Evolutionary conservation across 2,113 vertebrate species (phyloP), one percentile per base, ranked within the genome.

Genomic region (Myotis brandtii): DNA sequence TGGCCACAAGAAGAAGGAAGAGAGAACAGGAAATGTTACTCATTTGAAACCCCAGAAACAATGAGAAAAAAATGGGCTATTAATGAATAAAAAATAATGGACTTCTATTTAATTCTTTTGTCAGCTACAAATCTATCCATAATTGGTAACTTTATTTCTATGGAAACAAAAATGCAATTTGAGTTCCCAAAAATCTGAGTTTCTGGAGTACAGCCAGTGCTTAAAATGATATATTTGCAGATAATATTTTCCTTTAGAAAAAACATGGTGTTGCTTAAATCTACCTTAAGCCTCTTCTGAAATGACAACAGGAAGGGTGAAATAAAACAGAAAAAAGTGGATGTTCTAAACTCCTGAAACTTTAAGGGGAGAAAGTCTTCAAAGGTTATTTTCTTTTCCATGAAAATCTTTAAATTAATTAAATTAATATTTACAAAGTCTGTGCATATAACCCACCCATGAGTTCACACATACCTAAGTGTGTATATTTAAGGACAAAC

Each of bases 111-210:
- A 82, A 73, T 79, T 82, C 30, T 83, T 95, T 77, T 69, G 70
- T 46, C 40, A 94, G 81, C 40, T 81, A 70, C 85, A 90, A 88
- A 67, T 90, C 30, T 93, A 73, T 64, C 85, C 76, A 92, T 73
- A 77, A 90, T 89, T 87, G 73, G 84, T 85, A 90, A 87, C n/a
- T 92, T 89, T 83, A 92, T 91, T 95, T 88, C 48, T 64, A n/a
- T 30, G 46, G 48, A 86, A 54, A 90, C 64, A 87, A 81, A 95
- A 85, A 70, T 79, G 48, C 82, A 40, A 48, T 94, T 92, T 32
- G 59, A 64, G 88, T 83, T 86, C 30, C 59, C 27, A 96, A 86
- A 85, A 94, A 88, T 30, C n/a, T 73, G 52, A 76, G 43, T 17
- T 94, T 92, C 21, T 94, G 88, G 62, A 92, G 50, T 40, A 27